phyloP scores from a whole-genome alignment of 2,797 vertebrate species.

The Ctenosaura bakeri region DNA sequence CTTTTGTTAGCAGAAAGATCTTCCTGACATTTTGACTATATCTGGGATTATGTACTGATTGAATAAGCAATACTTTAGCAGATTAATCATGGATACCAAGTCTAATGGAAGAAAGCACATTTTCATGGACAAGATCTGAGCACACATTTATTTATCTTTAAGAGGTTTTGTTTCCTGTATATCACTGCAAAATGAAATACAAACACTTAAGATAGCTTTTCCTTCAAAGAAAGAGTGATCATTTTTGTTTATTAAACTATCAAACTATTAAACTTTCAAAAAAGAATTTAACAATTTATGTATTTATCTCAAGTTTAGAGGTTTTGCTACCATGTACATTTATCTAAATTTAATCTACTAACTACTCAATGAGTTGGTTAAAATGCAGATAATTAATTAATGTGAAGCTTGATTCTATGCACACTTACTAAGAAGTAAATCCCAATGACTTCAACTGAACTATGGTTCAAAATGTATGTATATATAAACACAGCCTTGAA shows the following conservation, averaged over 20 bases:
- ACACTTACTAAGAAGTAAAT: not conserved
- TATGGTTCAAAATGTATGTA: not conserved
- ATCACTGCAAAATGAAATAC: not conserved
- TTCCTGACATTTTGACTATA: not conserved
- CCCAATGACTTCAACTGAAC: not conserved
- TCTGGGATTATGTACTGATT: not conserved
- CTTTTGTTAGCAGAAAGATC: not conserved
- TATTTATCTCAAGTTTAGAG: not conserved
- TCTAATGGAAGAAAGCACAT: not conserved
- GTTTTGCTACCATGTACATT: not conserved
- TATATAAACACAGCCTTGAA: not conserved
- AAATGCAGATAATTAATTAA: not conserved
- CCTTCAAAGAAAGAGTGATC: not conserved
- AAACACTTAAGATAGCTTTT: not conserved
- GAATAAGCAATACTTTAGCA: not conserved
- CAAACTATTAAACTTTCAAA: not conserved
- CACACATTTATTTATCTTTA: slow-evolving; percentile 5
- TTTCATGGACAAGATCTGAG: not conserved
- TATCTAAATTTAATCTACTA: not conserved
- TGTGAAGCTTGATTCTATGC: not conserved
- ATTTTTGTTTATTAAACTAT: slow-evolving; percentile 7
- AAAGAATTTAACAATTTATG: not conserved
- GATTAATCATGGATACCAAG: not conserved
- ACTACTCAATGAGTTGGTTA: not conserved
- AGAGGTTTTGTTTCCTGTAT: not conserved